Base-by-base conservation (phyloP, 2,113 vertebrate genomes). In the Brachyistius frenatus region DNA sequence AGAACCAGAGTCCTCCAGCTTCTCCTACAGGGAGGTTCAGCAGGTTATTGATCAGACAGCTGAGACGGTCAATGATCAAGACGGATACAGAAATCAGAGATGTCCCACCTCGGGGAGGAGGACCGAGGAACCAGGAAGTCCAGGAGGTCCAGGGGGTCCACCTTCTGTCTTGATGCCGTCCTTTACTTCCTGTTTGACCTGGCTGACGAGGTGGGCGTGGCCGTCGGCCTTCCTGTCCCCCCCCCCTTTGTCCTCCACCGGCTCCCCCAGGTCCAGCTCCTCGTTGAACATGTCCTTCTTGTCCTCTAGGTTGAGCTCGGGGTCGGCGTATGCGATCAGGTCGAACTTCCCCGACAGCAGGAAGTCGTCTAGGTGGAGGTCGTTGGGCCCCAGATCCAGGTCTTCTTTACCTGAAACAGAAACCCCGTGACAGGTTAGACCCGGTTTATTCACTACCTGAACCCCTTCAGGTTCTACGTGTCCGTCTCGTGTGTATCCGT, bases 221-320 rank as follows among this genome's bases (percentile, higher is more conserved):
- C 46, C 4, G 0, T 78, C 74, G 0, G 15, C 41, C 60, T 66
- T 58, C 85, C 72, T 91, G 11, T 93, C 66, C 83, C 86, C 68
- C 71, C 91, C 32, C 7, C 92, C 93, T 68, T 88, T 93, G 66
- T 99, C 98, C 80, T 97, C 97, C 33, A 95, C 93, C 0, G 95
- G 89, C 53, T 98, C 98, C 49, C 46, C 94, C 3, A 99, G 95
- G 73, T 99, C 98, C 49, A 99, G 90, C 57, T 99, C 97, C 84
- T 97, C 98, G 5, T 95, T 98, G 82, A 99, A 99, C 96, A 99
- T 96, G 85, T 97, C 96, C 78, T 98, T 99, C 89, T 99, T 99
- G 93, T 99, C 98, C 23, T 96, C 97, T 8, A 98, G 88, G 73
- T 99, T 96, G 63, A 98, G 96, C 67, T 98, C 98, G 0, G 98